Base-by-base conservation (phyloP, 2,113 vertebrate genomes). In the Esox niger region DNA sequence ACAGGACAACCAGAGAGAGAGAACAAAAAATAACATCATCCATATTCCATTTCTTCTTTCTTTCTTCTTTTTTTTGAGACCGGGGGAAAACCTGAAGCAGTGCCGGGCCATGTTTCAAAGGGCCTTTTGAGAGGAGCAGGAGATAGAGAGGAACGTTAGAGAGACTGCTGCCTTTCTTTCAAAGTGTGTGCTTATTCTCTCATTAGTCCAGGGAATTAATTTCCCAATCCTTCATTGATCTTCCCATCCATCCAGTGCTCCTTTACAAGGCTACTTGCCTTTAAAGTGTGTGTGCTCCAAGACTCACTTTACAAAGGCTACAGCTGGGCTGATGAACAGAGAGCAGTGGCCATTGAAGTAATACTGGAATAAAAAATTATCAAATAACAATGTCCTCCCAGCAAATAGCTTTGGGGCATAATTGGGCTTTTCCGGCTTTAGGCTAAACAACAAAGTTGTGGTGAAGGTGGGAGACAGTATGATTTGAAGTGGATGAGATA, bases 91-190 rank as follows among this genome's bases (percentile, higher is more conserved):
- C 2, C 27, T 17, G 62, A 29, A 65, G 27, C 70, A 77, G 31
- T 64, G 32, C n/a, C 7, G 54, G 75, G 56, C 43, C 62, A 65
- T 47, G 58, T 74, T 84, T 74, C 72, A 87, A 86, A 81, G 68
- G 71, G 62, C 62, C 1, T 32, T 62, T 32, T 66, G 82, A 64
- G 8, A 23, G 27, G 30, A 67, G 26, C 13, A 30, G 47, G 26
- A 26, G 58, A 35, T 59, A 73, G 30, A 57, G 17, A 32, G 38
- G 29, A 66, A 55, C 1, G 9, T 8, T 15, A 6, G n/a, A 33
- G 38, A 57, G 10, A 32, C 62, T 64, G 47, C 30, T 64, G 47
- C 38, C n/a, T 1, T 61, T 62, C 23, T 71, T 82, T 78, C 75
- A 76, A 64, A 61, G 62, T 62, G 9, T 3, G n/a, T 32, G 43